phyloP scores from a whole-genome alignment of 2,888 invertebrate genomes.

The Nomada hirtipes region DNA sequence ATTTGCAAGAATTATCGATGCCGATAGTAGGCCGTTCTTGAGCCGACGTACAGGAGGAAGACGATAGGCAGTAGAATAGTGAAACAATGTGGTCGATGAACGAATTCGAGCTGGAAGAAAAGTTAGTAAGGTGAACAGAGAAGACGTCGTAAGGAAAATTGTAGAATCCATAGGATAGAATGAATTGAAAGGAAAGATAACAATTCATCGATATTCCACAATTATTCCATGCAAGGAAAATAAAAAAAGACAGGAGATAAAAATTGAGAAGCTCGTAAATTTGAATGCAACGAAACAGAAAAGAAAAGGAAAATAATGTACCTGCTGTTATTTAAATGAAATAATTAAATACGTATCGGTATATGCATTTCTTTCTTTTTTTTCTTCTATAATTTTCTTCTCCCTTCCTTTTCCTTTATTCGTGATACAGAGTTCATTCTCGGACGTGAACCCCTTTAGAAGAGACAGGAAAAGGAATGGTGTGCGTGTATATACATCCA shows the following conservation, averaged over 20 bases:
- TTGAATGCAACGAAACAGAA: background rate
- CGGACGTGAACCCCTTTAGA: conserved; percentile 25
- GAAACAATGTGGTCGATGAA: conserved; percentile 58
- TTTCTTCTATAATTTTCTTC: background rate
- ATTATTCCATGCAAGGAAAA: no score
- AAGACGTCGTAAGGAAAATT: conserved; percentile 10
- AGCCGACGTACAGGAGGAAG: conserved; percentile 67
- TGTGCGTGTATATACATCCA: conserved; percentile 67
- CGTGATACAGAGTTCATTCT: conserved; percentile 28
- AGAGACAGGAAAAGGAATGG: conserved; percentile 46
- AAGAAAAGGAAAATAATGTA: background rate
- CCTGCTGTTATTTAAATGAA: background rate
- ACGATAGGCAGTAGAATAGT: conserved; percentile 69
- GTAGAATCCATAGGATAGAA: background rate
- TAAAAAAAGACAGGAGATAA: no score
- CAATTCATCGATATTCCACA: background rate
- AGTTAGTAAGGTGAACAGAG: conserved; percentile 40
- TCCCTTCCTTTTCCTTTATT: conserved; percentile 15
- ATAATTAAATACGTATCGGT: background rate
- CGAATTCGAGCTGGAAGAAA: conserved; percentile 67
- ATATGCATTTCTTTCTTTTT: background rate
- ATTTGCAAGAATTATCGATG: conserved; percentile 57
- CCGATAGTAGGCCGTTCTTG: conserved; percentile 65
- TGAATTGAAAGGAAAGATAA: background rate
- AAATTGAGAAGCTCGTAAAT: background rate